phyloP scores from a whole-genome alignment of 1,140 invertebrate genomes.

The Drosophila watanabei region DNA sequence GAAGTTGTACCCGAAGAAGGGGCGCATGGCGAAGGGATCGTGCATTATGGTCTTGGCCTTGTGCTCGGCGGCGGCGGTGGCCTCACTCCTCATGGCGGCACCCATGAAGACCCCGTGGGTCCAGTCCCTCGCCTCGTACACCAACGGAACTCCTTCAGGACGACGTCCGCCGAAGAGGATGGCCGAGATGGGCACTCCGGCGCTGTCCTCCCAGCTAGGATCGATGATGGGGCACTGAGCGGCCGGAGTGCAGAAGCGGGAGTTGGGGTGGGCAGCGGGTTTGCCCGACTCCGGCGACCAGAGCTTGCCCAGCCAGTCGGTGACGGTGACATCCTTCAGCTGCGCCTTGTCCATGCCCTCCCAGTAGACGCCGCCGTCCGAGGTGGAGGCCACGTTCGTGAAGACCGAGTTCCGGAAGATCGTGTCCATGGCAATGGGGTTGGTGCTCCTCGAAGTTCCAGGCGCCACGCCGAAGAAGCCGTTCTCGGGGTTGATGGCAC shows the following conservation, averaged over 20 bases:
- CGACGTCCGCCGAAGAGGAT: constrained; percentile 97
- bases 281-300: constrained; percentile 89
- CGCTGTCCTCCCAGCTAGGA: constrained; percentile 90
- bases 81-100: constrained; percentile 95
- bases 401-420: constrained; percentile 96
- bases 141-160: constrained; percentile 94
- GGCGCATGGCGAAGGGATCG: constrained; percentile 98
- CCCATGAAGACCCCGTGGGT: constrained; percentile 96
- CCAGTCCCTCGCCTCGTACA: constrained; percentile 96
- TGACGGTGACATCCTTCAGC: constrained; percentile 87
- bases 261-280: constrained; percentile 95
- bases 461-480: constrained; percentile 99
- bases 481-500: constrained; percentile 98
- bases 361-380: constrained; percentile 96
- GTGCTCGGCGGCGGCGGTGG: constrained; percentile 97
- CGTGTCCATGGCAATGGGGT: constrained; percentile 97
- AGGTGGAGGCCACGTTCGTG: constrained; percentile 96
- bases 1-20: constrained; percentile 99
- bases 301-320: constrained; percentile 91
- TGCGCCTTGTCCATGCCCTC: constrained; percentile 93
- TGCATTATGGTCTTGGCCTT: constrained; percentile 96
- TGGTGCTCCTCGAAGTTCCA: constrained; percentile 94
- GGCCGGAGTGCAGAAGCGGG: constrained; percentile 95
- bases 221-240: constrained; percentile 96
- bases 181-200: constrained; percentile 95